Conservation (phyloP, 2,113 vertebrate genomes). For the Pomatorhinus ruficollis region DNA sequence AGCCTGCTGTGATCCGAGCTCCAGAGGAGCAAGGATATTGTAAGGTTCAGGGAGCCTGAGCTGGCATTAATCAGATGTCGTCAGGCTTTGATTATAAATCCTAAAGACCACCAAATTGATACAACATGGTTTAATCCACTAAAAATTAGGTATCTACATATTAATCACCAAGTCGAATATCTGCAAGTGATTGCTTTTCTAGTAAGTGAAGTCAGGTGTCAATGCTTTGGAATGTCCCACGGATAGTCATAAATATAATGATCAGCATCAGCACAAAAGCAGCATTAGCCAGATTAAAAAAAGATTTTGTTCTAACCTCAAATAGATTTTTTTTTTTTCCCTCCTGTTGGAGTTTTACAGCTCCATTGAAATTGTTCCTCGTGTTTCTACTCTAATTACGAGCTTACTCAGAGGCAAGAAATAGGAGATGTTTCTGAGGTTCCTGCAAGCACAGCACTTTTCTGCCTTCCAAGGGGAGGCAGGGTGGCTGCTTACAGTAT, state of each 20-base stretch:
- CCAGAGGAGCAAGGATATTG: not conserved
- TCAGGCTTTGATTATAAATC: constrained; percentile 41
- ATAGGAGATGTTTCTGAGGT: not conserved
- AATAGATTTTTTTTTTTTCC: not conserved
- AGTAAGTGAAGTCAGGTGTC: not conserved
- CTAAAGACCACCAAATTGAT: constrained; percentile 1
- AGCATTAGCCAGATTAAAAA: constrained; percentile 23
- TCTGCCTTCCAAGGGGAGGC: not conserved
- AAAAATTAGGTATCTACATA: not conserved
- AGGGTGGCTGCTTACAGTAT: not conserved
- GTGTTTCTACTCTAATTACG: not conserved
- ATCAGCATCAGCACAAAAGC: constrained; percentile 12
- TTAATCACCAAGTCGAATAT: not conserved
- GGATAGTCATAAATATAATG: not conserved
- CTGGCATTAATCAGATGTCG: constrained; percentile 50
- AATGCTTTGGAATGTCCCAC: not conserved
- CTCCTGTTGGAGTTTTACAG: not conserved
- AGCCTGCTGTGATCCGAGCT: constrained; percentile 29
- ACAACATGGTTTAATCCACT: not conserved
- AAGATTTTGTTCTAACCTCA: constrained; percentile 49
- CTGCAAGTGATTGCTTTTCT: not conserved
- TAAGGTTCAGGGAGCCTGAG: constrained; percentile 36
- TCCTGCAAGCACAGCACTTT: constrained; percentile 18
- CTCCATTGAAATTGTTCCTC: not conserved
- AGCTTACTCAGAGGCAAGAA: constrained; percentile 16